Evolutionary conservation across 2,888 invertebrate species (phyloP).

Genomic region (Tipula lateralis): DNA sequence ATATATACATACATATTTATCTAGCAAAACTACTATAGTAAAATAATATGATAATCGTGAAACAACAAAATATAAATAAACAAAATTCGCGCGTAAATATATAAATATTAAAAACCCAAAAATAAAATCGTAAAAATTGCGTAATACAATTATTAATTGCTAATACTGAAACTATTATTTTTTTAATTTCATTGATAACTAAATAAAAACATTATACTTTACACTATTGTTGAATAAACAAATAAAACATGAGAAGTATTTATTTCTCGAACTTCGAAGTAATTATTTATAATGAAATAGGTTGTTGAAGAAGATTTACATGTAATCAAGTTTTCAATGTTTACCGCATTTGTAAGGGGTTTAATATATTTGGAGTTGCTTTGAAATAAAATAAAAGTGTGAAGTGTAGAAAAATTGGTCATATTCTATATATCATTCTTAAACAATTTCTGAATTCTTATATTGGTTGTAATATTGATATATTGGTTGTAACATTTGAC

Average conservation of each 20-base stretch:
- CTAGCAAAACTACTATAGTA: not conserved
- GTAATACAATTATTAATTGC: not conserved
- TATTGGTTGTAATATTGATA: too few species aligned
- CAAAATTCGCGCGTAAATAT: not conserved
- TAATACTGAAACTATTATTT: not conserved
- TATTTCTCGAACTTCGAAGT: not conserved
- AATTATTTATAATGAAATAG: not conserved
- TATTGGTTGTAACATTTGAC: too few species aligned
- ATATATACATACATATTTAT: not conserved
- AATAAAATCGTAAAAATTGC: not conserved
- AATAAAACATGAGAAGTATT: not conserved
- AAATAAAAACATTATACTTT: not conserved
- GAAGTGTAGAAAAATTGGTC: too few species aligned
- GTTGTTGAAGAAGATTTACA: not conserved
- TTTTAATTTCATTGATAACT: not conserved
- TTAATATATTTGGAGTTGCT: too few species aligned
- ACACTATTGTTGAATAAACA: not conserved
- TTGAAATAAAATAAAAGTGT: too few species aligned
- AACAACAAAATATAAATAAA: too few species aligned
- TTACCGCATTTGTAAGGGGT: too few species aligned
- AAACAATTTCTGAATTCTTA: too few species aligned
- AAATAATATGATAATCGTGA: not conserved
- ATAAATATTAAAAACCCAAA: not conserved
- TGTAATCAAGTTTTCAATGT: too few species aligned
- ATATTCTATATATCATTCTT: too few species aligned